Conservation (phyloP, 1,140 invertebrate species). For the Tetramorium parvispinum region DNA sequence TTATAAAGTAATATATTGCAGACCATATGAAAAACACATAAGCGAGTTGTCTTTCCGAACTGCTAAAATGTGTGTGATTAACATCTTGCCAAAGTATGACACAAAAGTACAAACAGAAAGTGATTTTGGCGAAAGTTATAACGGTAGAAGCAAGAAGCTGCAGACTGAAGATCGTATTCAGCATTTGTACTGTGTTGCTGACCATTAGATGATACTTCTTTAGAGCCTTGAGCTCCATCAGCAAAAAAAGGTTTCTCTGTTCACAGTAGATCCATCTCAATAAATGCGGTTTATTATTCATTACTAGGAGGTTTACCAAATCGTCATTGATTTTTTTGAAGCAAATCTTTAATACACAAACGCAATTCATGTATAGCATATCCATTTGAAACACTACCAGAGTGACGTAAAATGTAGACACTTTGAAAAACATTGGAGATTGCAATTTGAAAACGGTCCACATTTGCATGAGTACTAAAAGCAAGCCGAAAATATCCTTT, state of each 20-base stretch:
- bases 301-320: constrained; percentile 54
- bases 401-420: constrained; percentile 62
- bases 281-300: constrained; percentile 67
- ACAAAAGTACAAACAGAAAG: constrained; percentile 79
- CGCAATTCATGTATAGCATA: constrained; percentile 75
- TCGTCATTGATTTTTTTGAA: constrained; percentile 75
- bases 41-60: background rate
- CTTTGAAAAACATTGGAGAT: background rate
- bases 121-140: constrained; percentile 76
- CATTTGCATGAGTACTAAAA: constrained; percentile 60
- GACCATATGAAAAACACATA: background rate
- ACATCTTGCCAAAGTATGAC: constrained; percentile 44
- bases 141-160: constrained; percentile 70
- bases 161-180: constrained; percentile 76
- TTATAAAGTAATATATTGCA: background rate
- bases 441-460: constrained; percentile 42
- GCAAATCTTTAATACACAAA: constrained; percentile 60
- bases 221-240: constrained; percentile 74
- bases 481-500: constrained; percentile 76
- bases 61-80: background rate
- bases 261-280: constrained; percentile 66
- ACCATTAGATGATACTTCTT: constrained; percentile 76
- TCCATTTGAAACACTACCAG: constrained; percentile 69
- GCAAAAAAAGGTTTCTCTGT: constrained; percentile 73
- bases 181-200: constrained; percentile 72